A percentile compares a stretch with the other conserved stretches of the same genome.
phyloP scores from a whole-genome alignment of 2,797 vertebrate species.

The Novumbra hubbsi region DNA sequence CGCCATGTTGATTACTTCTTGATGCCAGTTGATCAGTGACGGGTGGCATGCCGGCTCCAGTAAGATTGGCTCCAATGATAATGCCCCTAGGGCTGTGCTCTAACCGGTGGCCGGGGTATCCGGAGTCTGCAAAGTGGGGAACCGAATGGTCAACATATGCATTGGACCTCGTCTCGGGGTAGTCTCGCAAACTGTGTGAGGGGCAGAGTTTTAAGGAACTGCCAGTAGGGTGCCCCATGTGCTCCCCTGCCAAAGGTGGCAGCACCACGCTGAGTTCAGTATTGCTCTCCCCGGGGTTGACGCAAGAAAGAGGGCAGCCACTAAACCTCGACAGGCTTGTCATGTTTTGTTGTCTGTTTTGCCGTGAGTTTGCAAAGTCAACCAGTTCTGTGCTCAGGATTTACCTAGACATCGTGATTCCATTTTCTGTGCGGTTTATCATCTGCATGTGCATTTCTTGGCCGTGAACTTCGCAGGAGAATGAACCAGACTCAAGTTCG shows the following conservation, averaged over 20 bases:
- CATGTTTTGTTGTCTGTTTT: constrained; percentile 66
- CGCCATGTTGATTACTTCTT: constrained; percentile 70
- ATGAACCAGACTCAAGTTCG: constrained; percentile 71
- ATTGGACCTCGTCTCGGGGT: constrained; percentile 78
- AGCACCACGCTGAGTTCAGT: constrained; percentile 69
- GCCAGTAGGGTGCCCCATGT: constrained; percentile 67
- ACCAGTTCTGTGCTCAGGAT: constrained; percentile 61
- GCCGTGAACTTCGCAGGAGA: constrained; percentile 72
- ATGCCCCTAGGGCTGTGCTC: constrained; percentile 76
- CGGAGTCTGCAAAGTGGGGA: constrained; percentile 74
- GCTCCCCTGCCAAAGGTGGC: constrained; percentile 68
- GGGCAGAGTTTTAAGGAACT: constrained; percentile 75
- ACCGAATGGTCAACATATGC: constrained; percentile 79
- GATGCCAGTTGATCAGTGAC: constrained; percentile 74
- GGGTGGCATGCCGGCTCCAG: constrained; percentile 78
- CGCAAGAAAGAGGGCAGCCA: constrained; percentile 73
- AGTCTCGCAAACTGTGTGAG: constrained; percentile 74
- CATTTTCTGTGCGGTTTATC: constrained; percentile 69
- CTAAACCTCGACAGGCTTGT: constrained; percentile 71
- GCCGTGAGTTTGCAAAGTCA: constrained; percentile 65
- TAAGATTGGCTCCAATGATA: constrained; percentile 74
- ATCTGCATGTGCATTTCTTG: constrained; percentile 79
- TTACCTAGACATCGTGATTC: constrained; percentile 63
- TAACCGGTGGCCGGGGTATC: constrained; percentile 75
- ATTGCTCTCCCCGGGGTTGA: constrained; percentile 72